Percentiles rank a stretch among this genome's conserved stretches.
These are phyloP conservation scores for Metallyticus violacea DNA, from an alignment of 2,888 invertebrate genomes.

Conservation along the genomic window DNA sequence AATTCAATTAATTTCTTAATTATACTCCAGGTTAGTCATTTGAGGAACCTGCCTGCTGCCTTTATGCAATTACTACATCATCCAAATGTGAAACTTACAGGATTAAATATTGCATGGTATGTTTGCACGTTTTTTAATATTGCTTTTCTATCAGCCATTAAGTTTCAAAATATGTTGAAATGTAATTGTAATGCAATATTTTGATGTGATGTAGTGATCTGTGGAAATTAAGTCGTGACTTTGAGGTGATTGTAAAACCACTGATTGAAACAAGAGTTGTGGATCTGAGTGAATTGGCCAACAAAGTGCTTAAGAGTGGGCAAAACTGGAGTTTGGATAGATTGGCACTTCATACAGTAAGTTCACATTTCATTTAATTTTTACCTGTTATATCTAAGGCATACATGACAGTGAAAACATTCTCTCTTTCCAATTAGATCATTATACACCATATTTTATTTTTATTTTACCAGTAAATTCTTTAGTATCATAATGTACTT, in stretches of 20 bases:
- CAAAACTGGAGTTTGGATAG: slow-evolving; percentile 61
- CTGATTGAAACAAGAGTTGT: slow-evolving; percentile 56
- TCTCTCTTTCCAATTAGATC: too few relatives aligned
- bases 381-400: too few relatives aligned
- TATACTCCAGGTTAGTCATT: slow-evolving; percentile 25
- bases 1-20: too few relatives aligned
- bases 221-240: slow-evolving; percentile 60
- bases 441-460: too few relatives aligned
- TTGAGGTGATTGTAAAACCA: slow-evolving; percentile 53
- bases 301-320: slow-evolving; percentile 50
- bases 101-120: slow-evolving; percentile 63
- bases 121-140: slow-evolving; percentile 23
- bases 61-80: slow-evolving; percentile 55
- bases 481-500: too few relatives aligned
- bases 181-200: background rate
- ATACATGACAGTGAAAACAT: too few relatives aligned
- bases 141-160: background rate
- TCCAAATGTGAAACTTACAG: slow-evolving; percentile 57
- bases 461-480: too few relatives aligned
- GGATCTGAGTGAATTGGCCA: slow-evolving; percentile 58
- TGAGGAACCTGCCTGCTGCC: slow-evolving; percentile 56
- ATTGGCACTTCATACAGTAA: slow-evolving; percentile 55
- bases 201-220: slow-evolving; percentile 53
- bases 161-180: background rate
- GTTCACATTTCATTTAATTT: too few relatives aligned